These are phyloP conservation scores for Peromyscus polionotus DNA, from an alignment of 2,113 vertebrate species.

Conservation along the genomic window DNA sequence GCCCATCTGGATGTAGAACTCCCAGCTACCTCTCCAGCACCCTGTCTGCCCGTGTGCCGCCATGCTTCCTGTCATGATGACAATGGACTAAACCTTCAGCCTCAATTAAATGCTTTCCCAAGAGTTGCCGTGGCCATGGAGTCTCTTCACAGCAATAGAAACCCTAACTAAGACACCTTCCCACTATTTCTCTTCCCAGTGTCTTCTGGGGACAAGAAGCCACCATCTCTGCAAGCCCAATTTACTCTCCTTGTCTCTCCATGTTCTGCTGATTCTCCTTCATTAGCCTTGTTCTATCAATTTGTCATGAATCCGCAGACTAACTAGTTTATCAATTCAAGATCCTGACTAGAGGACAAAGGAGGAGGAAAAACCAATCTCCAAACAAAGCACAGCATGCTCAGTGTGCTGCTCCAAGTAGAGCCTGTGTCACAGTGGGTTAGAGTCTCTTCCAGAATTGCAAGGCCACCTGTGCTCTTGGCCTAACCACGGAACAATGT, in stretches of 20 bases:
- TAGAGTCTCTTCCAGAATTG: neutral
- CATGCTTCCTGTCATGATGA: neutral
- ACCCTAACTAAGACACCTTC: no score
- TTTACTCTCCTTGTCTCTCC: neutral
- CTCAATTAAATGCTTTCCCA: no score
- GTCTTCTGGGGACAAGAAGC: neutral
- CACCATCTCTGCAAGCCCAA: neutral
- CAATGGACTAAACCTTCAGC: neutral
- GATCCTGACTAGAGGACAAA: neutral
- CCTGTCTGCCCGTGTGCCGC: no score
- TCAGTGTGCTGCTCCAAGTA: neutral
- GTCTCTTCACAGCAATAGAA: neutral
- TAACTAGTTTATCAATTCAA: neutral
- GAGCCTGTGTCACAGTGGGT: neutral
- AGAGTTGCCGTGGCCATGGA: no score
- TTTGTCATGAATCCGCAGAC: slow-evolving; percentile 4
- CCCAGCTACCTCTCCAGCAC: no score
- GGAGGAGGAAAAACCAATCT: neutral
- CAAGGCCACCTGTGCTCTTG: neutral
- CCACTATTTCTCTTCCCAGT: neutral
- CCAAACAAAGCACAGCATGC: neutral
- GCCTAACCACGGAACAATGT: neutral
- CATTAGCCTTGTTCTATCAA: neutral
- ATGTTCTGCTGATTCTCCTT: neutral
- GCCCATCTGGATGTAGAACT: no score